These are phyloP conservation scores for Porites rus DNA, from an alignment of 92 coral and sea anemone species.

Conservation along the genomic window DNA sequence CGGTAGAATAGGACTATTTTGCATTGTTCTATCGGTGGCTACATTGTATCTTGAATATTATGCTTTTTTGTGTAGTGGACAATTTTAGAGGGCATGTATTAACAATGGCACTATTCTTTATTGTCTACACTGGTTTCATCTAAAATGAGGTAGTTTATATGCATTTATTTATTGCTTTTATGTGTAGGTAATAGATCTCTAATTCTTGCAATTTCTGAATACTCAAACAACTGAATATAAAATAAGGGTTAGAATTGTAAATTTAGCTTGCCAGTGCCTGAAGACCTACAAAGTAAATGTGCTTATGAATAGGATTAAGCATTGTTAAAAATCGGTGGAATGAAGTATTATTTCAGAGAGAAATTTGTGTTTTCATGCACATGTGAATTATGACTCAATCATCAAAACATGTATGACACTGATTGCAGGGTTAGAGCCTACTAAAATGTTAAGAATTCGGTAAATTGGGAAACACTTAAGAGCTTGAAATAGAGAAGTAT, in stretches of 20 bases:
- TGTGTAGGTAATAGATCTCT: conserved; percentile 3
- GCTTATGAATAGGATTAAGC: neutral
- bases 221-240: neutral
- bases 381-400: no score
- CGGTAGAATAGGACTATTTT: no score
- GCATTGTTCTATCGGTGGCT: no score
- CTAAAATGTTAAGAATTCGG: neutral
- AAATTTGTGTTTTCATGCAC: no score
- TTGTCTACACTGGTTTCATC: neutral
- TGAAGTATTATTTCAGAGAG: neutral
- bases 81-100: neutral
- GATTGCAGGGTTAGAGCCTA: neutral
- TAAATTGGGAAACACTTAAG: conserved; percentile 14
- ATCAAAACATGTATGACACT: neutral
- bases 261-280: neutral
- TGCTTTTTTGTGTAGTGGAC: neutral
- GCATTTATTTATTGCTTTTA: neutral
- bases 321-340: neutral
- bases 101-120: neutral
- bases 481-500: conserved; percentile 7
- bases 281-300: neutral
- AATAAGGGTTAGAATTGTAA: neutral
- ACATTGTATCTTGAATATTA: no score
- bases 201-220: neutral
- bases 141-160: neutral